phyloP scores from a whole-genome alignment of 2,888 invertebrate species.

The Odontomyia ornata region DNA sequence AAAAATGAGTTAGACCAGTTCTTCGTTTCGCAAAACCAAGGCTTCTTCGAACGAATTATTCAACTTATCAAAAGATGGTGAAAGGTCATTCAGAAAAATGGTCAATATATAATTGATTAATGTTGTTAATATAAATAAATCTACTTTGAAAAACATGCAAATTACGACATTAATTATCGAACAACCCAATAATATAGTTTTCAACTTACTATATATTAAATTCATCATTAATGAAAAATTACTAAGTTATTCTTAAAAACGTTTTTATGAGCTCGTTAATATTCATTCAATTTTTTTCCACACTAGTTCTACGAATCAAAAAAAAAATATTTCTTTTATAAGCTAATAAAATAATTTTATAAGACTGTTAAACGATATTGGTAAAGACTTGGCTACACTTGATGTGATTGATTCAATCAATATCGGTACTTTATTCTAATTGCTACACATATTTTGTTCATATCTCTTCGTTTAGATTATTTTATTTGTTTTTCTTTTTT shows the following conservation, averaged over 20 bases:
- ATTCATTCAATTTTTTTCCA: constrained; percentile 5
- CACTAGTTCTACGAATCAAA: constrained; percentile 18
- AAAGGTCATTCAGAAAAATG: too few species aligned
- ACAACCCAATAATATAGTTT: neutral
- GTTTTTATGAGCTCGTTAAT: constrained; percentile 10
- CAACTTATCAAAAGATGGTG: too few species aligned
- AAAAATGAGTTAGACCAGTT: too few species aligned
- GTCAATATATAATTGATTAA: too few species aligned
- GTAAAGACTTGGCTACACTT: constrained; percentile 44
- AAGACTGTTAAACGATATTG: constrained; percentile 46
- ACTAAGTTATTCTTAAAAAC: neutral
- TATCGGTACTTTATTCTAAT: constrained; percentile 42
- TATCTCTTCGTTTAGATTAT: neutral
- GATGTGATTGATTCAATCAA: constrained; percentile 46
- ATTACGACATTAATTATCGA: too few species aligned
- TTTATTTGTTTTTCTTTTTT: neutral
- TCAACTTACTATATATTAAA: constrained; percentile 17
- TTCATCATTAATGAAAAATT: neutral
- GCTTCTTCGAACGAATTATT: too few species aligned
- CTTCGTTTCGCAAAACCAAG: too few species aligned
- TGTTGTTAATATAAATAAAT: too few species aligned
- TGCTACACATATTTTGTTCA: constrained; percentile 14
- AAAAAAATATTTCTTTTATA: too few species aligned
- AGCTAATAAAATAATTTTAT: neutral
- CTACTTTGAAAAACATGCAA: too few species aligned